A percentile compares a stretch with the other conserved stretches of the same genome.
Conservation (phyloP, 1,140 invertebrate genomes). For the Zophobas morio region DNA sequence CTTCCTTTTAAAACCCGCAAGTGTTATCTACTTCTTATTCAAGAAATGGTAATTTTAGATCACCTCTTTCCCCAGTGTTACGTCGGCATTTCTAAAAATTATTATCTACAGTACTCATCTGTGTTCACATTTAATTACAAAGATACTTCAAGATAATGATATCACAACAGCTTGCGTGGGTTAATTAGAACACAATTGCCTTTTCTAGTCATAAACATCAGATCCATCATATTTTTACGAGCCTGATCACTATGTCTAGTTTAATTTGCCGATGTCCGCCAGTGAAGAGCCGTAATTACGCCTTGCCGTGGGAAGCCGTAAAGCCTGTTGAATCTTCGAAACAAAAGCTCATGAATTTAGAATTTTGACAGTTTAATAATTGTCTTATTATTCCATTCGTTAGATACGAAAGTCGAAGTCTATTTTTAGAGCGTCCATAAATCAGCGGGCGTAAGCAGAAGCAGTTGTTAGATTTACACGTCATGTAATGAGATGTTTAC, state of each 20-base stretch:
- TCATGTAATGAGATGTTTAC: conserved; percentile 54
- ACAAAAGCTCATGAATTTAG: conserved; percentile 54
- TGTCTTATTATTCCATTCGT: conserved; percentile 38
- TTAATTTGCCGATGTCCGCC: conserved; percentile 4
- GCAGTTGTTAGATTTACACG: conserved; percentile 54
- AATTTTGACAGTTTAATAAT: conserved; percentile 57
- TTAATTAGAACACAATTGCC: neutral
- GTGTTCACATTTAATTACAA: no score
- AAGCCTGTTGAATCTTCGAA: neutral
- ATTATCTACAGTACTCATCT: no score
- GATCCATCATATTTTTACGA: neutral
- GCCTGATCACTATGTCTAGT: neutral
- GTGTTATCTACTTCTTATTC: no score
- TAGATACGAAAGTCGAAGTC: conserved; percentile 31
- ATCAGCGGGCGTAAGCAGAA: conserved; percentile 51
- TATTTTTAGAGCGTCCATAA: conserved; percentile 45
- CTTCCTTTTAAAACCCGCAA: no score
- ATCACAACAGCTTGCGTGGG: no score
- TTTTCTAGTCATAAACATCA: no score
- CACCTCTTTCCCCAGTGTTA: no score
- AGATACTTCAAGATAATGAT: no score
- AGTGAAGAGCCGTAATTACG: neutral
- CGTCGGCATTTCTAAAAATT: no score
- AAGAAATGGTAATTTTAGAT: no score
- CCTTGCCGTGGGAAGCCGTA: conserved; percentile 33